Conservation (phyloP, 2,113 vertebrate genomes). For the Nothocercus nigrocapillus region DNA sequence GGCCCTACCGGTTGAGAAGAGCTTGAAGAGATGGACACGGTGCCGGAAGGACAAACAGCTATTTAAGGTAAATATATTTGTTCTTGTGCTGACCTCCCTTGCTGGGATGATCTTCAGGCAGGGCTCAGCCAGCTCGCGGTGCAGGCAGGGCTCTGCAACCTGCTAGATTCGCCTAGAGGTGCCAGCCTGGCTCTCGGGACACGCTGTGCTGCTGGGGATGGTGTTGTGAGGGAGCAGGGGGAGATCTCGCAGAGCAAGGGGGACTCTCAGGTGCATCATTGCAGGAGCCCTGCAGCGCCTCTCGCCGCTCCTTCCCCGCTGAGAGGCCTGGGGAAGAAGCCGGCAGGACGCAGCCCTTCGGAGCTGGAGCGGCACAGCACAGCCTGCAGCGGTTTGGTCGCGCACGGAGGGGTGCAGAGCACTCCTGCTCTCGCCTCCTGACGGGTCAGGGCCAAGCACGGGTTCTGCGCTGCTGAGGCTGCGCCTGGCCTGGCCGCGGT, state of each 20-base stretch:
- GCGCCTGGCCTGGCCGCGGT: background rate
- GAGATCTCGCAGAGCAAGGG: too few relatives aligned
- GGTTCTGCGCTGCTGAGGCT: background rate
- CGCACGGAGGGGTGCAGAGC: accelerated
- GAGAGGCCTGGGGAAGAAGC: background rate
- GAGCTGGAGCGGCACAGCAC: background rate
- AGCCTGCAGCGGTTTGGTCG: accelerated
- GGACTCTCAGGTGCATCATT: too few relatives aligned
- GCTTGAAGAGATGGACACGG: background rate
- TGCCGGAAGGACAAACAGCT: too few relatives aligned
- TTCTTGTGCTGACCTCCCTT: too few relatives aligned
- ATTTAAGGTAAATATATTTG: too few relatives aligned
- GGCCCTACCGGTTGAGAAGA: accelerated
- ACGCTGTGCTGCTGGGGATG: too few relatives aligned
- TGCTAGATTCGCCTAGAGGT: background rate
- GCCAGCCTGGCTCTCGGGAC: too few relatives aligned
- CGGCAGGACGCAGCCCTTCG: background rate
- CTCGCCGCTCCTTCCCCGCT: too few relatives aligned
- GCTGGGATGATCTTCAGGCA: background rate
- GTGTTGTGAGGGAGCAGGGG: too few relatives aligned
- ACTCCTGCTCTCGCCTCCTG: too few relatives aligned
- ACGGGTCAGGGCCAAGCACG: accelerated
- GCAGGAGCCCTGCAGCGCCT: too few relatives aligned
- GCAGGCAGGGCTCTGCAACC: background rate
- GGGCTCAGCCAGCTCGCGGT: background rate